phyloP scores from a whole-genome alignment of 2,113 vertebrate genomes.

The Conger conger region DNA sequence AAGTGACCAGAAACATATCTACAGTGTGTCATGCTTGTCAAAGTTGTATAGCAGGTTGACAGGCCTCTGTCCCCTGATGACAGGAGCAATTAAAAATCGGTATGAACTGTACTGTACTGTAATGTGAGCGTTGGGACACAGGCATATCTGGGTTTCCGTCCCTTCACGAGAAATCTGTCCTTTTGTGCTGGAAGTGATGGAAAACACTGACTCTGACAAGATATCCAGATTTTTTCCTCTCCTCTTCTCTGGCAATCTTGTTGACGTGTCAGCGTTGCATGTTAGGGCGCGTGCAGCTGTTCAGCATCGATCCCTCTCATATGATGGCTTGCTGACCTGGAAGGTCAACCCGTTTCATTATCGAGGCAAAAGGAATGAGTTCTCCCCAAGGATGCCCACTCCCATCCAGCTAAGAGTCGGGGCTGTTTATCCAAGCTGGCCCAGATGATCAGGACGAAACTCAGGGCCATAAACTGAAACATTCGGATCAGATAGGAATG shows the following conservation, averaged over 20 bases:
- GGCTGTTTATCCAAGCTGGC: conserved; percentile 48
- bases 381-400: conserved; percentile 45
- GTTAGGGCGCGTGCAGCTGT: conserved; percentile 56
- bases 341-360: conserved; percentile 50
- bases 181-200: not conserved
- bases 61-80: not conserved
- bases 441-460: conserved; percentile 57
- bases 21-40: not conserved
- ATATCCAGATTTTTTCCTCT: not conserved
- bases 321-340: conserved; percentile 50
- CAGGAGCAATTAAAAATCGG: not conserved
- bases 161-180: too few relatives aligned
- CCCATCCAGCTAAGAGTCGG: conserved; percentile 29
- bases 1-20: not conserved
- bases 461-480: conserved; percentile 58
- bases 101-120: not conserved
- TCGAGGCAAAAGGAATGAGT: conserved; percentile 41
- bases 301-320: conserved; percentile 71
- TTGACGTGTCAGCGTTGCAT: conserved; percentile 33
- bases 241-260: not conserved
- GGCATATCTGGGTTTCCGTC: too few relatives aligned
- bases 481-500: conserved; percentile 60
- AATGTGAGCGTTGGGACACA: not conserved
- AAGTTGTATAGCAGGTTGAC: not conserved
- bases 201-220: not conserved